phyloP scores from a whole-genome alignment of 2,797 vertebrate genomes.

The Diplodus sargus region DNA sequence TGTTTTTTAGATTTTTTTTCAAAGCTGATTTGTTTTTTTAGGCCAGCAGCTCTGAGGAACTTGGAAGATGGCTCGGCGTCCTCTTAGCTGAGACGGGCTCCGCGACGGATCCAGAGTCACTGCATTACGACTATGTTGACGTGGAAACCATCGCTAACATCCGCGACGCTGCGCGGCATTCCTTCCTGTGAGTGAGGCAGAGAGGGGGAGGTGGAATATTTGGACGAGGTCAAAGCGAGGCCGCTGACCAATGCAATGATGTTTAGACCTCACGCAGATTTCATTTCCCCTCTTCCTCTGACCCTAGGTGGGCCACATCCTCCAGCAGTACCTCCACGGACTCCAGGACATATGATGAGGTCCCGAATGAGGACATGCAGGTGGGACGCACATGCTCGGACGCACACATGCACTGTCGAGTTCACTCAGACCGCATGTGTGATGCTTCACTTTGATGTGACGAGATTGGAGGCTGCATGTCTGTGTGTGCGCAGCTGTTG shows the following conservation, averaged over 20 bases:
- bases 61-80: constrained; percentile 96
- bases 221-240: constrained; percentile 38
- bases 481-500: constrained; percentile 67
- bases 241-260: constrained; percentile 3
- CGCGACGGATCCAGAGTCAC: constrained; percentile 88
- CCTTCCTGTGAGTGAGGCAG: constrained; percentile 92
- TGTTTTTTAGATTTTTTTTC: background rate
- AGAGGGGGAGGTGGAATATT: background rate
- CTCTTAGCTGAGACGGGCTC: constrained; percentile 93
- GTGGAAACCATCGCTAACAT: constrained; percentile 97
- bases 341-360: constrained; percentile 92
- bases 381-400: constrained; percentile 68
- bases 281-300: constrained; percentile 17
- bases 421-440: constrained; percentile 5
- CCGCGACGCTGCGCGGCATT: constrained; percentile 93
- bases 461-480: constrained; percentile 46
- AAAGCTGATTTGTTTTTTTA: constrained; percentile 56
- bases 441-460: constrained; percentile 53
- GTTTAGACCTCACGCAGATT: constrained; percentile 24
- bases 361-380: constrained; percentile 92
- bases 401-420: background rate
- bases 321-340: constrained; percentile 87
- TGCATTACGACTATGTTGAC: constrained; percentile 98
- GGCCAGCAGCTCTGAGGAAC: constrained; percentile 94
- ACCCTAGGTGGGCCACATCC: constrained; percentile 88